Conservation (phyloP, 2,888 invertebrate genomes). For the Cyaniris semiargus region DNA sequence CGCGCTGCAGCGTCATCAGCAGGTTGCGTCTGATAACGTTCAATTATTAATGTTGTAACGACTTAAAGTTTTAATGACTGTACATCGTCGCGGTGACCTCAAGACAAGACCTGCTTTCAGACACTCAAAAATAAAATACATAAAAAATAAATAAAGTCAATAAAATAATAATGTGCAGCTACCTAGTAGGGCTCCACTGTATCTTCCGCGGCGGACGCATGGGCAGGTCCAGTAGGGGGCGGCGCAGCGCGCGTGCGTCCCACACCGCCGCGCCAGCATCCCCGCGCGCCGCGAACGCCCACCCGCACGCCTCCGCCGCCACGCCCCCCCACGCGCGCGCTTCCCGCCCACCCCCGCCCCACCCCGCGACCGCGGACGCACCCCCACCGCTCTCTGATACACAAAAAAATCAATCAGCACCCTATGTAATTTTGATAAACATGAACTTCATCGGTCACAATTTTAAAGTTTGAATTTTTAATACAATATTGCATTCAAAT, state of each 20-base stretch:
- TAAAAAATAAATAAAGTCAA: no score
- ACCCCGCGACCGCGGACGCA: slow-evolving; percentile 87
- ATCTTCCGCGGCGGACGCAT: slow-evolving; percentile 87
- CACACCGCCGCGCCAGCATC: slow-evolving; percentile 92
- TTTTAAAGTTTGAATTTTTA: no score
- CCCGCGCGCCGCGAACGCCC: slow-evolving; percentile 90
- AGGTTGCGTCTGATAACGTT: slow-evolving; percentile 81
- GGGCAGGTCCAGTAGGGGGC: slow-evolving; percentile 87
- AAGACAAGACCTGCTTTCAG: no score
- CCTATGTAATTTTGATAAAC: no score
- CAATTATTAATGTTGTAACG: no score
- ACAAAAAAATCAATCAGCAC: background rate
- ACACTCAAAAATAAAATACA: no score
- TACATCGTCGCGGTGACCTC: no score
- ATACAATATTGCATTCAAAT: no score
- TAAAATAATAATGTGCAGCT: slow-evolving; percentile 28
- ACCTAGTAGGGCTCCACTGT: slow-evolving; percentile 94
- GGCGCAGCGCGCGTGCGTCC: slow-evolving; percentile 93
- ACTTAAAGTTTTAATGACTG: no score
- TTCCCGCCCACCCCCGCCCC: slow-evolving; percentile 88
- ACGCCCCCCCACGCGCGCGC: slow-evolving; percentile 89
- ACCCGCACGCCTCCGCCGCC: slow-evolving; percentile 86
- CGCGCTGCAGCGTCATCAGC: slow-evolving; percentile 89
- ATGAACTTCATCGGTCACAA: no score
- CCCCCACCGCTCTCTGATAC: slow-evolving; percentile 55